phyloP scores from a whole-genome alignment of 92 coral and sea anemone genomes.

The Chrysogorgia sp. region DNA sequence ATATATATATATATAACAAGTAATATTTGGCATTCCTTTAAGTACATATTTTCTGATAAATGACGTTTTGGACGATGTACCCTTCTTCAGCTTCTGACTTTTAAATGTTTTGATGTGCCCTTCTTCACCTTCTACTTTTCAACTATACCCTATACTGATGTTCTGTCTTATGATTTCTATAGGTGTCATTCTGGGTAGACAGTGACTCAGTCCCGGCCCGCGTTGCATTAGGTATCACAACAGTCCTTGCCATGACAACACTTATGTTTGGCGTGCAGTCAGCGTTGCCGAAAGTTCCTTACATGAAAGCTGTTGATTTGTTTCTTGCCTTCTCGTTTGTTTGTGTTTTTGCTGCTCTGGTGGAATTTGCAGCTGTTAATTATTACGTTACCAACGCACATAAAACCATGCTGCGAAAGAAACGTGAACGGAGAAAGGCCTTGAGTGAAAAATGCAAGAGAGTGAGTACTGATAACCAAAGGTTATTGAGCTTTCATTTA shows the following conservation, averaged over 20 bases:
- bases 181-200: constrained; percentile 97
- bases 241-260: constrained; percentile 96
- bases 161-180: neutral
- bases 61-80: too few relatives aligned
- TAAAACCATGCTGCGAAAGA: constrained; percentile 62
- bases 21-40: too few relatives aligned
- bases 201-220: constrained; percentile 98
- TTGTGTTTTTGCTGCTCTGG: constrained; percentile 87
- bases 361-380: constrained; percentile 92
- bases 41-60: too few relatives aligned
- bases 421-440: constrained; percentile 30
- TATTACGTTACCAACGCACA: constrained; percentile 80
- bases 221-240: constrained; percentile 96
- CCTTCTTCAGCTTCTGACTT: too few relatives aligned
- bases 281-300: constrained; percentile 93
- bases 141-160: constrained; percentile 71
- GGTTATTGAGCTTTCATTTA: constrained; percentile 17
- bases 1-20: too few relatives aligned
- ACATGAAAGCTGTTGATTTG: constrained; percentile 96
- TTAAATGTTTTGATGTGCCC: too few relatives aligned
- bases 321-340: constrained; percentile 84
- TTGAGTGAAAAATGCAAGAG: constrained; percentile 31
- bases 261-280: constrained; percentile 87
- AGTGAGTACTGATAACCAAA: constrained; percentile 40
- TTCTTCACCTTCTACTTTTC: neutral